Evolutionary conservation across 2,113 vertebrate species (phyloP).

Genomic region (Ivindomyrus marchei): DNA sequence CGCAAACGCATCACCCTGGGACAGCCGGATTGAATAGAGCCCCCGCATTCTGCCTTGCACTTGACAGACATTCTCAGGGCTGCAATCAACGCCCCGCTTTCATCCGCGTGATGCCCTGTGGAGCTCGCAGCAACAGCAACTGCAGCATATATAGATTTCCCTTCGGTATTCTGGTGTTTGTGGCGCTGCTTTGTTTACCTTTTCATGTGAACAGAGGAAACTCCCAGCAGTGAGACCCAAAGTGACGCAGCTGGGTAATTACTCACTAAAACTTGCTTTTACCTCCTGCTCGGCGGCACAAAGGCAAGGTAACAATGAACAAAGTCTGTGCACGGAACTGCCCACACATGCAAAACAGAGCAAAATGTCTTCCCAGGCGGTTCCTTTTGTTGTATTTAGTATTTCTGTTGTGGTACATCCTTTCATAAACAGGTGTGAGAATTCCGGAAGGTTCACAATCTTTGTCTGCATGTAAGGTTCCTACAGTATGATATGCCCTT

Average conservation of each 20-base stretch:
- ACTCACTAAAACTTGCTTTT: background rate
- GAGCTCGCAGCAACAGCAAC: background rate
- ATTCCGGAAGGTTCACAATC: background rate
- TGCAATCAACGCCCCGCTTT: background rate
- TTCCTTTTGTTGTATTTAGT: background rate
- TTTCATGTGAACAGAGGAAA: background rate
- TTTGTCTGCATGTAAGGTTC: background rate
- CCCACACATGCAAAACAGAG: background rate
- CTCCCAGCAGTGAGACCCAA: background rate
- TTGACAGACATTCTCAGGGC: background rate
- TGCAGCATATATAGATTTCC: background rate
- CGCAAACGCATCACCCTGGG: background rate
- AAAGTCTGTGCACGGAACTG: background rate
- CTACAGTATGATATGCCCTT: background rate
- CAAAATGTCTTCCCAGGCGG: background rate
- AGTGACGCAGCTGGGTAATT: background rate
- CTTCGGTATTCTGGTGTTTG: background rate
- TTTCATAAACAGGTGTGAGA: background rate
- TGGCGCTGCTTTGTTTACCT: background rate
- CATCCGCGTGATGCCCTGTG: background rate
- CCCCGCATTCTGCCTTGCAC: background rate
- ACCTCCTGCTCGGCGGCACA: background rate
- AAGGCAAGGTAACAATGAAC: background rate
- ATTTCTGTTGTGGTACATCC: background rate
- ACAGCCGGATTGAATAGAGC: background rate